Conservation (phyloP, 1,140 invertebrate species). For the Drosophila teissieri region DNA sequence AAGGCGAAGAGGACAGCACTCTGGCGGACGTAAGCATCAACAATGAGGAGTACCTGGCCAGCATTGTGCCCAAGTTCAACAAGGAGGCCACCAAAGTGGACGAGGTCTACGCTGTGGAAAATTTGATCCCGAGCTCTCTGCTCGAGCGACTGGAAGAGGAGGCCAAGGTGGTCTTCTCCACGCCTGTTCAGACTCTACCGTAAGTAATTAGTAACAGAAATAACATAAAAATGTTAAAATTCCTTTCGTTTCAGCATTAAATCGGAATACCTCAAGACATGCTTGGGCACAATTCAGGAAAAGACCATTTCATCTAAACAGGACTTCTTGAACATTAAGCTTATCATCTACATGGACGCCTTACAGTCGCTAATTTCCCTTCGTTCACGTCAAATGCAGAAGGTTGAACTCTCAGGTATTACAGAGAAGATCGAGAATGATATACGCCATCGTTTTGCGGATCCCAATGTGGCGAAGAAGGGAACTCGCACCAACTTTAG, state of each 20-base stretch:
- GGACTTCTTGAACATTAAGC: slow-evolving; percentile 65
- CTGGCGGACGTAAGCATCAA: slow-evolving; percentile 47
- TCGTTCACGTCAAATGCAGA: slow-evolving; percentile 61
- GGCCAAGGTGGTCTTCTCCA: slow-evolving; percentile 61
- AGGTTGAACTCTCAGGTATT: slow-evolving; percentile 65
- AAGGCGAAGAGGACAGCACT: slow-evolving; percentile 30
- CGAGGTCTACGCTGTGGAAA: slow-evolving; percentile 61
- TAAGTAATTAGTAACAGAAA: slow-evolving; percentile 35
- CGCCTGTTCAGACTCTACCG: slow-evolving; percentile 60
- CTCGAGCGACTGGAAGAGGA: slow-evolving; percentile 76
- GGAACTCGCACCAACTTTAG: slow-evolving; percentile 63
- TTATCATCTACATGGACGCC: slow-evolving; percentile 81
- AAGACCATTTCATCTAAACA: slow-evolving; percentile 40
- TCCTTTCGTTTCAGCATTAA: slow-evolving; percentile 47
- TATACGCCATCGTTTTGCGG: slow-evolving; percentile 69
- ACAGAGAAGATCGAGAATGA: slow-evolving; percentile 81
- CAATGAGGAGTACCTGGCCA: slow-evolving; percentile 62
- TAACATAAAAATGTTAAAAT: too few species aligned
- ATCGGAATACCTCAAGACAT: slow-evolving; percentile 65
- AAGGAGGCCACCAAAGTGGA: slow-evolving; percentile 58
- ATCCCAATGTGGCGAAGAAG: slow-evolving; percentile 60
- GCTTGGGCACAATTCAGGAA: slow-evolving; percentile 52
- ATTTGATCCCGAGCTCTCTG: slow-evolving; percentile 61
- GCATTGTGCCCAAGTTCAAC: slow-evolving; percentile 70
- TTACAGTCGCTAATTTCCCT: slow-evolving; percentile 66